Base-by-base conservation (phyloP, 1,140 invertebrate species). In the Paralvinella palmiformis region DNA sequence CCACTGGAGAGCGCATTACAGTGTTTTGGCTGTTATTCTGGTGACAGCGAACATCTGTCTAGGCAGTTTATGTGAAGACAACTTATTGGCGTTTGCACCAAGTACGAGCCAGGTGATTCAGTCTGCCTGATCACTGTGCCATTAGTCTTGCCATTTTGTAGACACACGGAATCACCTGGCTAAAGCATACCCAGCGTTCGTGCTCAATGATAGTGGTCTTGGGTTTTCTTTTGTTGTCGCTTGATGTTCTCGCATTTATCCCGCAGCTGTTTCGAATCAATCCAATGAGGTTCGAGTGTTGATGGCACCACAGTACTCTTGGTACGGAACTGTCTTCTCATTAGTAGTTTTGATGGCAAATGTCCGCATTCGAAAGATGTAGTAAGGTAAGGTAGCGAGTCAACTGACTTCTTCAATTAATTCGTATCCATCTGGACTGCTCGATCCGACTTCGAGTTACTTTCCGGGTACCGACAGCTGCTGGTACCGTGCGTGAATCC, bases 81-180 rank as follows among this genome's bases (percentile, higher is more conserved):
- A 48, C 45, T 48, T n/a, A n/a, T n/a, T n/a, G n/a, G n/a, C n/a
- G n/a, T n/a, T 48, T 48, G 45, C 45, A 48, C 45, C 3, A 48
- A 15, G 27, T 48, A 48, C 27, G 45, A 48, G 45, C 45, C n/a
- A 3, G 45, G 45, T 48, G 45, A 48, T 22, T 48, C 45, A 4
- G 45, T 15, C 15, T 48, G 15, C 27, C 45, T 48, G 45, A 48
- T 24, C 45, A 48, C 15, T 3, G 45, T 48, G 27, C 45, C 15
- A 15, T 24, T 20, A 10, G 48, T 52, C 48, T 52, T 22, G n/a
- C 6, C 48, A 29, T 52, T 7, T n/a, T 52, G 48, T 2, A 52
- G 10, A 22, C 48, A 52, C 5, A n/a, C 48, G 3, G n/a, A 52
- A 52, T 52, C 48, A 52, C 48, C 48, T 22, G 48, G 48, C 48